These are phyloP conservation scores for Steinernema feltiae DNA, from an alignment of 1,140 invertebrate genomes.

Conservation along the genomic window DNA sequence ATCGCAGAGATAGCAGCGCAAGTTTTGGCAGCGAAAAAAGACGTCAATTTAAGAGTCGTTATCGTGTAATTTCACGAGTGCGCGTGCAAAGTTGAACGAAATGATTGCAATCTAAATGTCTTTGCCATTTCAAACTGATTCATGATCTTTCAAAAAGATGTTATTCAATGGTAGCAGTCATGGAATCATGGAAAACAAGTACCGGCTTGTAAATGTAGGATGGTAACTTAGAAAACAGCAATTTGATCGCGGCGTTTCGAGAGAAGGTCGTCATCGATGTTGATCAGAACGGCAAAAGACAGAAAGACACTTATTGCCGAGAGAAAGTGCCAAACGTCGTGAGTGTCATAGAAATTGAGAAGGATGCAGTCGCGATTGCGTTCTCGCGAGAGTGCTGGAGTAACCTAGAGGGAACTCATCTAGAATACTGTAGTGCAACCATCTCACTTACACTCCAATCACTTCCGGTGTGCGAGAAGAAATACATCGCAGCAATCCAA, in stretches of 20 bases:
- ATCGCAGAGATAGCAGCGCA: not conserved
- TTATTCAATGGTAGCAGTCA: too few species aligned
- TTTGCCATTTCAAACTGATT: too few species aligned
- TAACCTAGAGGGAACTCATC: slow-evolving; percentile 33
- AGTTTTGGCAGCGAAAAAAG: too few species aligned
- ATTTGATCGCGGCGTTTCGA: slow-evolving; percentile 28
- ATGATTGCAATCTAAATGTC: not conserved
- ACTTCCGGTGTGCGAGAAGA: slow-evolving; percentile 72
- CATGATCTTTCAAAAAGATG: too few species aligned
- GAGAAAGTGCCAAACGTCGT: slow-evolving; percentile 83
- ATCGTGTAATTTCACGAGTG: not conserved
- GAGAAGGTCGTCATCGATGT: slow-evolving; percentile 34
- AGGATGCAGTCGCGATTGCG: slow-evolving; percentile 72
- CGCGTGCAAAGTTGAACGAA: not conserved
- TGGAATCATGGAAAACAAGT: too few species aligned
- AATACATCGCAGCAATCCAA: slow-evolving; percentile 69
- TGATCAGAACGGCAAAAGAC: slow-evolving; percentile 64
- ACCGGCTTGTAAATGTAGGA: too few species aligned
- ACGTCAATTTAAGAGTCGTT: not conserved
- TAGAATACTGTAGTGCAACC: slow-evolving; percentile 8
- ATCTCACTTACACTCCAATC: slow-evolving; percentile 68
- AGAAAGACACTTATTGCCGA: slow-evolving; percentile 79
- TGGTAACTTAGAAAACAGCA: slow-evolving; percentile 28
- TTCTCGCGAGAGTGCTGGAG: slow-evolving; percentile 72
- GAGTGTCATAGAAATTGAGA: slow-evolving; percentile 75